These are phyloP conservation scores for Spodoptera littoralis DNA, from an alignment of 2,888 invertebrate genomes.

Conservation along the genomic window DNA sequence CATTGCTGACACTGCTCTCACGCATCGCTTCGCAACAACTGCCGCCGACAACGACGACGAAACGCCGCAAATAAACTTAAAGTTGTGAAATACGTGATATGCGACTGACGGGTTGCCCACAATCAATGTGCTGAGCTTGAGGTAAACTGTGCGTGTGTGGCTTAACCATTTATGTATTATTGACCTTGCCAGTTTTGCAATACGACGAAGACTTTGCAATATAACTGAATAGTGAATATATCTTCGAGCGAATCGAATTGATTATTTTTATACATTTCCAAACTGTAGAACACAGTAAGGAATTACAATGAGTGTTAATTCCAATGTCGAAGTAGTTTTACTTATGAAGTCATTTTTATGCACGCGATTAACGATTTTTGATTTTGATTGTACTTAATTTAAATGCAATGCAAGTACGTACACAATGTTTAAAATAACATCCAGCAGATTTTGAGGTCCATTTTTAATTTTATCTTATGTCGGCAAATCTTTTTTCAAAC, in stretches of 20 bases:
- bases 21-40: slow-evolving; percentile 38
- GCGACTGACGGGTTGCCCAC: slow-evolving; percentile 54
- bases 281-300: slow-evolving; percentile 22
- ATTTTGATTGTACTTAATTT: too few species aligned
- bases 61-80: slow-evolving; percentile 50
- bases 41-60: slow-evolving; percentile 13
- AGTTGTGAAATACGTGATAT: slow-evolving; percentile 61
- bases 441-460: too few species aligned
- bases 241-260: slow-evolving; percentile 38
- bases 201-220: slow-evolving; percentile 50
- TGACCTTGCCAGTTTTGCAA: slow-evolving; percentile 62
- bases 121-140: slow-evolving; percentile 54
- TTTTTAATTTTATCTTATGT: too few species aligned
- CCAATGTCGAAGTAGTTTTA: not conserved
- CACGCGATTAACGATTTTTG: too few species aligned
- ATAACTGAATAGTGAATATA: slow-evolving; percentile 35
- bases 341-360: too few species aligned
- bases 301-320: slow-evolving; percentile 10
- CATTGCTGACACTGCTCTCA: slow-evolving; percentile 26
- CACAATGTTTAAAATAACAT: too few species aligned
- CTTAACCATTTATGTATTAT: slow-evolving; percentile 56
- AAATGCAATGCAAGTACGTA: too few species aligned
- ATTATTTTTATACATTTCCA: slow-evolving; percentile 24
- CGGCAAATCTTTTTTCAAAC: too few species aligned
- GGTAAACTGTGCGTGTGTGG: slow-evolving; percentile 57